A percentile compares a stretch with the other conserved stretches of the same genome.
Conservation (phyloP, 2,113 vertebrate genomes). For the Colistium nudipinnis region DNA sequence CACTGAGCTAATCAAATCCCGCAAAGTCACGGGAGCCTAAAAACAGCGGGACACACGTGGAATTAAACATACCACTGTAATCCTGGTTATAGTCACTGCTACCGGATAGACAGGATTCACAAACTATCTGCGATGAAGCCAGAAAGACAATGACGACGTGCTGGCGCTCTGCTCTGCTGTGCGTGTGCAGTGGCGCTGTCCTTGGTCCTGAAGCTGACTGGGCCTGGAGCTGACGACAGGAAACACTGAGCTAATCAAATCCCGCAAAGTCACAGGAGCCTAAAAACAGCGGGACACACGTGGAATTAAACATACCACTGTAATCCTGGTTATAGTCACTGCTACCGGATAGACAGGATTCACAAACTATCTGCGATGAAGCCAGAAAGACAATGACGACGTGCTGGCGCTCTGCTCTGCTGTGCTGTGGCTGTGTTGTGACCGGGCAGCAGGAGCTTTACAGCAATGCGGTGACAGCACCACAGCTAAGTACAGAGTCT, state of each 20-base stretch:
- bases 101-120: background rate
- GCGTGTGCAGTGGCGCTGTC: slow-evolving; percentile 35
- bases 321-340: background rate
- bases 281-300: background rate
- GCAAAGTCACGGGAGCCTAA: background rate
- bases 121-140: slow-evolving; percentile 11
- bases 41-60: background rate
- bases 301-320: slow-evolving; percentile 3
- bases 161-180: too few relatives aligned
- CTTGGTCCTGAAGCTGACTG: slow-evolving; percentile 31
- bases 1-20: background rate
- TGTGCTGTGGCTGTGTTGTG: slow-evolving; percentile 27
- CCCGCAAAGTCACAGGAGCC: background rate
- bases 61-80: slow-evolving; percentile 16
- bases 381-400: slow-evolving; percentile 3
- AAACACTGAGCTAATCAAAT: slow-evolving; percentile 4
- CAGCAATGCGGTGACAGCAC: slow-evolving; percentile 72
- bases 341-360: background rate
- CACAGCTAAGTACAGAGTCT: slow-evolving; percentile 66
- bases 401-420: too few relatives aligned
- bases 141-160: slow-evolving; percentile 13
- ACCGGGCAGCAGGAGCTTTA: slow-evolving; percentile 49
- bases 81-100: background rate
- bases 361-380: slow-evolving; percentile 10
- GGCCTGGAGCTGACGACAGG: slow-evolving; percentile 6